Percentiles rank a stretch among this genome's conserved stretches.
phyloP scores from a whole-genome alignment of 1,140 invertebrate species.

The Bactericera cockerelli region DNA sequence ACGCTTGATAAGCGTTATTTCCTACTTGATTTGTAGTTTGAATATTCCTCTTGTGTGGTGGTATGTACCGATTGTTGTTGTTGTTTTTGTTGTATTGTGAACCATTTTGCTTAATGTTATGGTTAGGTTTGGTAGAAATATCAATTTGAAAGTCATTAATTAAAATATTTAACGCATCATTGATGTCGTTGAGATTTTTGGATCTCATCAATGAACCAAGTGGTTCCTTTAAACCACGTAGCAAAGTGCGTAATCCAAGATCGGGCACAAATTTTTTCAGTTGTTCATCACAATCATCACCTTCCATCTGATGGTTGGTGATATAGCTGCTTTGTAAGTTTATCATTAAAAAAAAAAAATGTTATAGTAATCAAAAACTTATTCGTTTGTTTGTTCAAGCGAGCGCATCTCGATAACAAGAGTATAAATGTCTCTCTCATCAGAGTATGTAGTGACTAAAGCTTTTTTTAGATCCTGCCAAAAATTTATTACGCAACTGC shows the following conservation, averaged over 20 bases:
- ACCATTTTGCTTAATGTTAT: no score
- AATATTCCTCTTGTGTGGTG: no score
- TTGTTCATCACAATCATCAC: not conserved
- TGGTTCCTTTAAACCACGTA: constrained; percentile 6
- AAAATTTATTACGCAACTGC: not conserved
- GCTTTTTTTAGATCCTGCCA: not conserved
- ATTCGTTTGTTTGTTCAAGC: constrained; percentile 8
- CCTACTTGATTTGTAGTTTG: no score
- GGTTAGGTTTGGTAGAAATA: not conserved
- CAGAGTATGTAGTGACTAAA: not conserved
- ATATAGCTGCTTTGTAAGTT: not conserved
- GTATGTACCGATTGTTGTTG: no score
- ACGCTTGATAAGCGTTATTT: no score
- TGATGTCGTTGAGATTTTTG: not conserved
- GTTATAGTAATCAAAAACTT: not conserved
- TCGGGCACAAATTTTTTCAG: not conserved
- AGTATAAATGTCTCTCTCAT: not conserved
- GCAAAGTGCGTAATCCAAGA: not conserved
- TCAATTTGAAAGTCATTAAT: constrained; percentile 10
- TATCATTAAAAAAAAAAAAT: not conserved
- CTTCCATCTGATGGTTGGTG: not conserved
- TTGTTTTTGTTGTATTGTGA: no score
- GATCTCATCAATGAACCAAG: constrained; percentile 4
- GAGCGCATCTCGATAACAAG: not conserved
- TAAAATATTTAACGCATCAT: constrained; percentile 8